Base-by-base conservation (phyloP, 2,888 invertebrate genomes). In the Ramazzottius varieornatus region DNA sequence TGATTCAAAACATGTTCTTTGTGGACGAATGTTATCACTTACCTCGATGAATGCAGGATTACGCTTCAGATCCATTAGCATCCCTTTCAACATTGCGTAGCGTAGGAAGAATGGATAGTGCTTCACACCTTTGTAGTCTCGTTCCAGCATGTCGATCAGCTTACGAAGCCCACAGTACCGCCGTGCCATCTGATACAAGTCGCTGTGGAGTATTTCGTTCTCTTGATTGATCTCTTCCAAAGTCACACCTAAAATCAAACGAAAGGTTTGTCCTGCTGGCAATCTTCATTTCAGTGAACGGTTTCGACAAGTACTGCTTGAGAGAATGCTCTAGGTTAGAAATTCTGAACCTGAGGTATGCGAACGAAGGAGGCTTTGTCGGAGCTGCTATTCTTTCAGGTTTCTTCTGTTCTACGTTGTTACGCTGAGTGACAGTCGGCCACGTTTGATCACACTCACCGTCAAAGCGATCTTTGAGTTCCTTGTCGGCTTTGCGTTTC, bases 31-130 rank as follows among this genome's bases (percentile, higher is more conserved):
- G n/a, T n/a, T 40, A 8, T 40, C 40, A 40, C 40, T 13, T 54
- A 54, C 54, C 54, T 54, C 54, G 4, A 54, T 54, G 54, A 54
- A 54, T 4, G 29, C 54, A 54, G 54, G 54, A 54, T 29, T 54
- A 8, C 54, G 54, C 29, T 24, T 54, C 4, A 54, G 29, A 29
- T 54, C 54, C n/a, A 24, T 54, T 4, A 54, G 8, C 54, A 54
- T 54, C 20, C n/a, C 29, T 29, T 29, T 16, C 16, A 54, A 24
- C 20, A 54, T 13, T 16, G 8, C 24, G 29, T 54, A 54, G 29
- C 54, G 54, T 29, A 24, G 54, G 29, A 54, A 54, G 54, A 54
- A 54, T 13, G 54, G 54, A 29, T 54, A 54, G 20, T 24, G 4
- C 54, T 54, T 54, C 24, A 24, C 13, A 16, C 16, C 54, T 13